Evolutionary conservation across 2,113 vertebrate species (phyloP), one percentile per base, ranked within the genome.

Genomic region (Nycticryphes semicollaris): DNA sequence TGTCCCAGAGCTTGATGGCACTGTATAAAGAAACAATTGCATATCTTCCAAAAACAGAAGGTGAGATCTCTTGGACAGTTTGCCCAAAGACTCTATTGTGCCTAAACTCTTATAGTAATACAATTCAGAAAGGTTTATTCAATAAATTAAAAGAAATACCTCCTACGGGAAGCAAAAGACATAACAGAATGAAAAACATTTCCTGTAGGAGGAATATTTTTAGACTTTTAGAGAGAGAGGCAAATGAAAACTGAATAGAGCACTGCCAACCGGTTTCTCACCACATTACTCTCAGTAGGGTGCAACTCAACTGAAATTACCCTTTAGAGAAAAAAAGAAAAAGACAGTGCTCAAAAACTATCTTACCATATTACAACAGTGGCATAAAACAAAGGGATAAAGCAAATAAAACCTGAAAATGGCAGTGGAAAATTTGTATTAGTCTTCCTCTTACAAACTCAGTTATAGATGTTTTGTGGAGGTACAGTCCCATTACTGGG

Each of bases 111-210:
- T 78, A 84, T 56, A 85, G 81, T 89, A 93, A 90, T 74, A 73
- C 60, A 93, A 70, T 68, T 91, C 69, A 74, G 70, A 95, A 82
- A 86, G 90, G 91, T 82, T 96, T 97, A 93, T 93, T 96, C 93
- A 94, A 86, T 96, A 97, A 97, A 96, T 97, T 96, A 96, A 89
- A 97, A 96, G 83, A 93, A 97, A 95, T 92, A 97, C 68, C 81
- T 97, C 92, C 93, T 91, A 89, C 59, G 66, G 89, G 96, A 95
- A 96, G 72, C 86, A 84, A 97, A 95, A 96, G 90, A 95, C 82
- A 96, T 72, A 93, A 87, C 48, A 97, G 79, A 95, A 97, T 93
- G 94, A 93, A 90, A 97, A 96, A 95, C 79, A 97, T 97, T 97
- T 97, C 96, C 94, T 97, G 77, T 86, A 94, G 93, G 88, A 96